Conservation (phyloP, 1,140 invertebrate genomes). For the Drosophila takahashii region DNA sequence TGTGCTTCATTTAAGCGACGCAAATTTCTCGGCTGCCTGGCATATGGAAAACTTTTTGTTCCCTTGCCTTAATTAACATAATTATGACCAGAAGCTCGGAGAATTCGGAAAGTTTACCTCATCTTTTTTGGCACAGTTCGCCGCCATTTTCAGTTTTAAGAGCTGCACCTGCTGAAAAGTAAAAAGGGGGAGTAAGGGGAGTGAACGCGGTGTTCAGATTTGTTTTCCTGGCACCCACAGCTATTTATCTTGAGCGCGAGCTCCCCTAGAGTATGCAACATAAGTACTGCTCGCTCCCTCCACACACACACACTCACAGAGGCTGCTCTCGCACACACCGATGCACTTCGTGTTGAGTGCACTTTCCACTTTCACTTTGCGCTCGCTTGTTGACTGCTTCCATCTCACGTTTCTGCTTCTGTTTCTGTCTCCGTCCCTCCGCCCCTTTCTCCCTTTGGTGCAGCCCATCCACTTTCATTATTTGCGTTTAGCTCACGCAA, state of each 20-base stretch:
- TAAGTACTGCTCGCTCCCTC: conserved; percentile 49
- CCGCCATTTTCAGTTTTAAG: conserved; percentile 20
- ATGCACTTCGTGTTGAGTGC: conserved; percentile 61
- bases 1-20: conserved; percentile 65
- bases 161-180: conserved; percentile 21
- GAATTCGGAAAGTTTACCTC: conserved; percentile 29
- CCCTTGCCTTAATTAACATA: conserved; percentile 69
- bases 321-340: conserved; percentile 4
- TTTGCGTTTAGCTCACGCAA: conserved; percentile 75
- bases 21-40: conserved; percentile 31
- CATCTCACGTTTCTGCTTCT: conserved; percentile 12
- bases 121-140: conserved; percentile 34
- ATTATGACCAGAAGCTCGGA: conserved; percentile 46
- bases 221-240: conserved; percentile 59
- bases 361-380: conserved; percentile 79
- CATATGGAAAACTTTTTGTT: conserved; percentile 52
- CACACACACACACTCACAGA: conserved; percentile 19
- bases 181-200: not conserved
- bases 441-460: not conserved
- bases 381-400: conserved; percentile 75
- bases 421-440: not conserved
- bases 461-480: conserved; percentile 67
- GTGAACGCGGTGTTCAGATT: conserved; percentile 38
- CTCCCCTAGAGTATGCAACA: conserved; percentile 66
- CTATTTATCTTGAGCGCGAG: conserved; percentile 74